These are phyloP conservation scores for Henricia sp. DNA, from an alignment of 53 echinoderm and acorn worm genomes.

Conservation along the genomic window DNA sequence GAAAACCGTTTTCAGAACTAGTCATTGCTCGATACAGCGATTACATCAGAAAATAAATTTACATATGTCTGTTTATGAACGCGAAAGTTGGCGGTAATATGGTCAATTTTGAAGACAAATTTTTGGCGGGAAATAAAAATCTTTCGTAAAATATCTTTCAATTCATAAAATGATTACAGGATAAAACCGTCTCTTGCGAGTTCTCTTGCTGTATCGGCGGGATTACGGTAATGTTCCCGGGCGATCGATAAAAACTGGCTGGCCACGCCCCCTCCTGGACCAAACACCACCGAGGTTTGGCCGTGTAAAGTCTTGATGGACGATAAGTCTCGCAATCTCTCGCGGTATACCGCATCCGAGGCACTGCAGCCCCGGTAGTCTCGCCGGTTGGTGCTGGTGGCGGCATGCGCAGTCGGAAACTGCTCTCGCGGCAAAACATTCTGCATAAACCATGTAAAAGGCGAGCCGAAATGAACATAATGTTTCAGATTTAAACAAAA, in stretches of 20 bases:
- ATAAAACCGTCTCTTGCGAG: neutral
- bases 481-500: no score
- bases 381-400: constrained; percentile 64
- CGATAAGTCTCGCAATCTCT: constrained; percentile 49
- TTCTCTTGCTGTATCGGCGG: constrained; percentile 38
- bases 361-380: constrained; percentile 53
- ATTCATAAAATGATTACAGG: no score
- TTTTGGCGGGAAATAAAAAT: no score
- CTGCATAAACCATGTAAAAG: no score
- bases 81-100: no score
- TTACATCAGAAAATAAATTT: no score
- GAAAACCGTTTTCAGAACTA: no score
- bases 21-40: no score
- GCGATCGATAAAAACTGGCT: constrained; percentile 54
- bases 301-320: constrained; percentile 60
- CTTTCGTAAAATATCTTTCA: no score
- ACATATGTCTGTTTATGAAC: no score
- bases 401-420: constrained; percentile 44
- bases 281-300: constrained; percentile 68
- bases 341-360: constrained; percentile 42
- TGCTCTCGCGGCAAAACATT: constrained; percentile 45
- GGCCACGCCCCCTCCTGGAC: constrained; percentile 35
- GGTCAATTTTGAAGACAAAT: no score
- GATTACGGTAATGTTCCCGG: constrained; percentile 53
- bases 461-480: no score